Evolutionary conservation across 2,797 vertebrate species (phyloP).

Genomic region (Catharus ustulatus): DNA sequence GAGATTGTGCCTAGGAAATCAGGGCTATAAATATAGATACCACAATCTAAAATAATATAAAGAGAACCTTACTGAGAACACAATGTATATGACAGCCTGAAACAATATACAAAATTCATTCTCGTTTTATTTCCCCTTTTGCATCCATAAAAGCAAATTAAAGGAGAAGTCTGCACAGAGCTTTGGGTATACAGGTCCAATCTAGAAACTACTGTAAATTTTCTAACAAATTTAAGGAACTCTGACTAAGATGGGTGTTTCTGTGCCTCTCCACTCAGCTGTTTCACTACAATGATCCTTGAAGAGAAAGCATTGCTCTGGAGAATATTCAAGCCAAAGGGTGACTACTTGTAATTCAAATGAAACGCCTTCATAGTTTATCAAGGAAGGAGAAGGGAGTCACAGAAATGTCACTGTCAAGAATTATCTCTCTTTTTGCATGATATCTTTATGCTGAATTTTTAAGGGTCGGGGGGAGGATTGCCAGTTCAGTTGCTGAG

Average conservation of each 20-base stretch:
- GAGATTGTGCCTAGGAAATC: not conserved
- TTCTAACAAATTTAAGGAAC: not conserved
- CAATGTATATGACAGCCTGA: not conserved
- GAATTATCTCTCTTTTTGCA: constrained; percentile 9
- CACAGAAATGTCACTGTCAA: constrained; percentile 19
- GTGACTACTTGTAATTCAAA: constrained; percentile 49
- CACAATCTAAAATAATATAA: not conserved
- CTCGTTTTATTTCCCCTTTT: not conserved
- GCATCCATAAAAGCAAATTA: not conserved
- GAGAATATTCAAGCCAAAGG: constrained; percentile 48
- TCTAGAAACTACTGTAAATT: not conserved
- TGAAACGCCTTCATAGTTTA: not conserved
- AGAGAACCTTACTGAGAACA: not conserved
- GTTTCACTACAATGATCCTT: not conserved
- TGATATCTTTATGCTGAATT: not conserved
- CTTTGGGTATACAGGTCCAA: not conserved
- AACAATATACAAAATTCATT: not conserved
- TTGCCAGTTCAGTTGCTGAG: not conserved
- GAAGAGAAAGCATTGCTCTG: constrained; percentile 1
- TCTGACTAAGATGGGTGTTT: not conserved
- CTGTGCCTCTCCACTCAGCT: not conserved
- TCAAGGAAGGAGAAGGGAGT: not conserved
- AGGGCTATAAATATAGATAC: not conserved
- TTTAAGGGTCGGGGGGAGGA: not conserved
- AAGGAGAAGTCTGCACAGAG: not conserved